Evolutionary conservation across 2,888 invertebrate genomes (phyloP), one percentile per base, ranked within the genome.

Genomic region (Synergus umbraculus): DNA sequence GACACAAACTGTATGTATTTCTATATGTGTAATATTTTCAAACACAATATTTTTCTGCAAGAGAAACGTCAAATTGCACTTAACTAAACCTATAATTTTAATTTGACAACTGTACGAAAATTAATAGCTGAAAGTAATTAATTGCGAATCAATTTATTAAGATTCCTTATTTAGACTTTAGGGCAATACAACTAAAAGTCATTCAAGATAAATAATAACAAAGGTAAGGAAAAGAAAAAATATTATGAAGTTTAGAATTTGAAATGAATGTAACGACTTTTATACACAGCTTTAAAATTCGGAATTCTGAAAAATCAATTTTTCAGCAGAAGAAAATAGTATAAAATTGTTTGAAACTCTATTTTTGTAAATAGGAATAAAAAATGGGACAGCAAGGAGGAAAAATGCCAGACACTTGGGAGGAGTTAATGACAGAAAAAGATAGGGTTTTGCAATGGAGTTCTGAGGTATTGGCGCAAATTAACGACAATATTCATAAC

Each of bases 361-460:
- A 7, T 22, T 60, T 60, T 60, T 10, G 10, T 10, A 4, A 9
- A 60, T 7, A 18, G 76, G 18, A 60, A 22, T 18, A 60, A 18
- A 12, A 22, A 77, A 89, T 89, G 89, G 89, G 89, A 13, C 89
- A 89, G 83, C 78, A 54, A 77, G 65, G 86, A 58, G 88, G 87
- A 80, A 82, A 82, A 64, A 84, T 87, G 86, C 88, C 89, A 49
- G 81, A 86, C 58, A 86, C 85, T n/a, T 87, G 86, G 86, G 69
- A 78, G 4, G 81, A 79, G 73, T 82, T 89, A 63, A 78, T 86
- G 37, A 82, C 86, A 44, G 88, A 89, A 76, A 85, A 69, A 76
- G 82, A 88, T 78, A 85, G 87, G 18, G 85, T 88, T 44, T 58
- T 89, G 12, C 86, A 85, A 29, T 88, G 87, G 87, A 89, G 89